Evolutionary conservation across 92 coral and sea anemone species (phyloP), one percentile per base, ranked within the genome.

Genomic region (Siderastrea siderea): DNA sequence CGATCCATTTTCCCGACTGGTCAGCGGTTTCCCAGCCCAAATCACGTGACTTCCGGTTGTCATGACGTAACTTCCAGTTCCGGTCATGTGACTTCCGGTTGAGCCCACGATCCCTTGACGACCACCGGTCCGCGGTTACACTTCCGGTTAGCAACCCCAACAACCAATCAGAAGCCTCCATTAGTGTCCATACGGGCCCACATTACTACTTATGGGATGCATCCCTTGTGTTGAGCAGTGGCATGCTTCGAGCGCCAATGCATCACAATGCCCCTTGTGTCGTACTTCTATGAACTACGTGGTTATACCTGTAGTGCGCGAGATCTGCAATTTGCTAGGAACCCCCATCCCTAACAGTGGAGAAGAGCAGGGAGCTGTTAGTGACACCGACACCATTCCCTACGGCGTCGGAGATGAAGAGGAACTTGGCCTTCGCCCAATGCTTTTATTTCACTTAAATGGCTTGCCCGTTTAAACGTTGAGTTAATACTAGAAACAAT

Each of bases 121-220:
- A n/a, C n/a, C n/a, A n/a, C n/a, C n/a, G n/a, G n/a, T n/a, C n/a
- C n/a, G n/a, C n/a, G n/a, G n/a, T n/a, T n/a, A n/a, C n/a, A n/a
- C n/a, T n/a, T n/a, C n/a, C n/a, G n/a, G n/a, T n/a, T n/a, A n/a
- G n/a, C n/a, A n/a, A n/a, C n/a, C n/a, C n/a, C n/a, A n/a, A n/a
- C n/a, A n/a, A n/a, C n/a, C n/a, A n/a, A n/a, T n/a, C n/a, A n/a
- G n/a, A n/a, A n/a, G n/a, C n/a, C n/a, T n/a, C n/a, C n/a, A n/a
- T n/a, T n/a, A n/a, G n/a, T n/a, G n/a, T n/a, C n/a, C n/a, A n/a
- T n/a, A n/a, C n/a, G n/a, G n/a, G n/a, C n/a, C n/a, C n/a, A n/a
- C n/a, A n/a, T n/a, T n/a, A n/a, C n/a, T n/a, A n/a, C n/a, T 90
- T 15, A 93, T 93, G 16, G 95, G 93, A 5, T 93, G 95, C 63